These are phyloP conservation scores for Siniperca scherzeri DNA, from an alignment of 2,797 vertebrate species.

Conservation along the genomic window DNA sequence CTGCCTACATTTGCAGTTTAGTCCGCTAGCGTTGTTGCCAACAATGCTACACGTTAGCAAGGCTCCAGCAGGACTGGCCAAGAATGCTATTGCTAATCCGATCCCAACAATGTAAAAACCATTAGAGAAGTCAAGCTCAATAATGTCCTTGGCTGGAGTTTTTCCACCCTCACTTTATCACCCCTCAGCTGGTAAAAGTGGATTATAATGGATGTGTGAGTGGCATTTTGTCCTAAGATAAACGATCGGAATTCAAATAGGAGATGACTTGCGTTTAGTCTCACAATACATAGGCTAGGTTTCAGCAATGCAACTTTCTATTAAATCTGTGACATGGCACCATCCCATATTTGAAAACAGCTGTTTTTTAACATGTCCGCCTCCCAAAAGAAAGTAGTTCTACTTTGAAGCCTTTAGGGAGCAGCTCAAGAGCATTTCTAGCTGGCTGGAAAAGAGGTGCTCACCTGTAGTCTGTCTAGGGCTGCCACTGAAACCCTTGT, in stretches of 20 bases:
- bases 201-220: slow-evolving; percentile 74
- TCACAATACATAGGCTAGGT: slow-evolving; percentile 46
- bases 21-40: slow-evolving; percentile 61
- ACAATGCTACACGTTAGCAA: slow-evolving; percentile 76
- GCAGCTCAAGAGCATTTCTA: slow-evolving; percentile 9
- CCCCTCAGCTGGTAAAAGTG: slow-evolving; percentile 69
- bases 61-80: slow-evolving; percentile 66
- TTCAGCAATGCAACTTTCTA: slow-evolving; percentile 52
- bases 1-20: slow-evolving; percentile 68
- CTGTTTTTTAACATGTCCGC: not conserved
- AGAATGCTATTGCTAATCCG: slow-evolving; percentile 71
- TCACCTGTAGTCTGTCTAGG: slow-evolving; percentile 10
- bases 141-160: slow-evolving; percentile 75
- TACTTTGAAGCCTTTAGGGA: slow-evolving; percentile 2
- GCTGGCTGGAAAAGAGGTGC: not conserved
- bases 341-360: slow-evolving; percentile 25
- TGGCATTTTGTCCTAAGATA: slow-evolving; percentile 74
- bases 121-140: slow-evolving; percentile 76
- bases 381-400: slow-evolving; percentile 14
- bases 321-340: slow-evolving; percentile 40
- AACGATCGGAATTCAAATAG: slow-evolving; percentile 64
- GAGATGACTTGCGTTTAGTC: slow-evolving; percentile 40
- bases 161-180: slow-evolving; percentile 71
- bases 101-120: slow-evolving; percentile 79
- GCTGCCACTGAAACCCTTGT: slow-evolving; percentile 14